phyloP scores from a whole-genome alignment of 35 echinoderm and acorn worm genomes.

The Lytechinus pictus region DNA sequence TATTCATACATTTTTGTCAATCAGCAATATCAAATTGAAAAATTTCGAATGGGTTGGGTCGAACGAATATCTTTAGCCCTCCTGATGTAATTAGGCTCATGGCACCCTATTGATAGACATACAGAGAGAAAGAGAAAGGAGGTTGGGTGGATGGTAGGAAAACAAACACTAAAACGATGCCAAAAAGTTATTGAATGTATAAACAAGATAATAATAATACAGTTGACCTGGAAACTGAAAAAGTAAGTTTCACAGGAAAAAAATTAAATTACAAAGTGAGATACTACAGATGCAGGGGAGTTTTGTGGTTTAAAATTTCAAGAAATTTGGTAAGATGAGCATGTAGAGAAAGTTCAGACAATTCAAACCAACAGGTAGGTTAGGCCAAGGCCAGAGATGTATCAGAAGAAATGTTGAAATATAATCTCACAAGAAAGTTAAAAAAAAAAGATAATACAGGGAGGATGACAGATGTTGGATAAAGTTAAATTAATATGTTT shows the following conservation, averaged over 20 bases:
- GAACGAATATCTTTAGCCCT: no score
- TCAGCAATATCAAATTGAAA: no score
- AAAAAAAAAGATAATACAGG: no score
- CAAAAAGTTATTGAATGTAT: not conserved
- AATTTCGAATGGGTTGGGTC: no score
- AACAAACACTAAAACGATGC: not conserved
- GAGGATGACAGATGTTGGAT: no score
- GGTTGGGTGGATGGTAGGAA: not conserved
- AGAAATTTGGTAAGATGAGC: not conserved
- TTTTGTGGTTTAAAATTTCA: not conserved
- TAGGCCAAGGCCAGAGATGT: not conserved
- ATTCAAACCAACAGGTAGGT: not conserved
- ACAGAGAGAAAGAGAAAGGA: not conserved
- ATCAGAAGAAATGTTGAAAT: not conserved
- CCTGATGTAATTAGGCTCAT: no score
- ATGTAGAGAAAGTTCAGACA: not conserved
- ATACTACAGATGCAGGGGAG: not conserved
- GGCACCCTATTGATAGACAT: not conserved
- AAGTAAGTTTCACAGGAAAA: not conserved
- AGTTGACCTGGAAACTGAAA: not conserved
- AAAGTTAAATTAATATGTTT: no score
- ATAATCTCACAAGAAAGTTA: no score
- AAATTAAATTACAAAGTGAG: not conserved
- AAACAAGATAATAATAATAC: not conserved
- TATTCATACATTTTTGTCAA: no score